phyloP scores from a whole-genome alignment of 64 coral and sea anemone genomes.

The Actinia equina region DNA sequence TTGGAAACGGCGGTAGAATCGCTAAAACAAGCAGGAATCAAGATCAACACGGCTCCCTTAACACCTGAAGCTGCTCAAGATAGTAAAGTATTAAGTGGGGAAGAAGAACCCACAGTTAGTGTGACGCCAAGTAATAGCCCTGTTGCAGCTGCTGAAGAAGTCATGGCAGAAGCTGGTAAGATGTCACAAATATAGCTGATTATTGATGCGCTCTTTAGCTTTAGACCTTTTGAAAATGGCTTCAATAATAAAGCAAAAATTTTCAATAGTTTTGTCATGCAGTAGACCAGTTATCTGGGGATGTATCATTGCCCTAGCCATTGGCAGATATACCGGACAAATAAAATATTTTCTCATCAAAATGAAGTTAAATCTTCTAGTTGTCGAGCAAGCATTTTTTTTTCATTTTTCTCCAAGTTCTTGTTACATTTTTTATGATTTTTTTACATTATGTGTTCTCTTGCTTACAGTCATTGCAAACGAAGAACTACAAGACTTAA shows the following conservation, averaged over 20 bases:
- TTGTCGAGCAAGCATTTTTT: no score
- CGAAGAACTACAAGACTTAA: not conserved
- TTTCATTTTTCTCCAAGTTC: no score
- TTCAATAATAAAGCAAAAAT: no score
- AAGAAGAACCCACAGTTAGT: not conserved
- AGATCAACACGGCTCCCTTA: slow-evolving; percentile 9
- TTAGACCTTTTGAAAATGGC: no score
- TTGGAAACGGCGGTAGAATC: not conserved
- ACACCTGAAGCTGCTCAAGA: not conserved
- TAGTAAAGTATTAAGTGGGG: slow-evolving; percentile 3
- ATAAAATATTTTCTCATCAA: no score
- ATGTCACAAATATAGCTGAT: not conserved
- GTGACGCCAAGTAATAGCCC: not conserved
- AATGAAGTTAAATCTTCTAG: no score
- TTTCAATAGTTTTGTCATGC: no score
- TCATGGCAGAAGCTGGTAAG: not conserved
- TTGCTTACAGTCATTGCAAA: not conserved
- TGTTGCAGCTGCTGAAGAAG: not conserved
- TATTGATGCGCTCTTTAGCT: no score
- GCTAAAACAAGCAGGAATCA: slow-evolving; percentile 5
- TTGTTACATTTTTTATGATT: not conserved
- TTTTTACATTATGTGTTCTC: not conserved
- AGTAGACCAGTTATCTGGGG: no score
- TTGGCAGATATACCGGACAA: no score
- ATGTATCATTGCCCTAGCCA: no score